phyloP scores from a whole-genome alignment of 2,888 invertebrate species.

The Venusia cambrica region DNA sequence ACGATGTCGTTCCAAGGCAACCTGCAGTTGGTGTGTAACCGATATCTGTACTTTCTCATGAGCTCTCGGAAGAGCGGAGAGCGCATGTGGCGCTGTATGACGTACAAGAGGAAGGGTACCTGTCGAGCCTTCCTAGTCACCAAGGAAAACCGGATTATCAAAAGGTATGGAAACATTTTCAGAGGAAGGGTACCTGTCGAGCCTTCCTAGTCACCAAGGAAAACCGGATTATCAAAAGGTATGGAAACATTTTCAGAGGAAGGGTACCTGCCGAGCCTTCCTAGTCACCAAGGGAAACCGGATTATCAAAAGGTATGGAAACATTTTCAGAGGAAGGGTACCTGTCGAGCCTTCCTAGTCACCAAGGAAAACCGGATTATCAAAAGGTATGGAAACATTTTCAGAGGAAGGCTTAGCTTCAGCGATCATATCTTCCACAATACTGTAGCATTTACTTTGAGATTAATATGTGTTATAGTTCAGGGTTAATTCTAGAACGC shows the following conservation, averaged over 20 bases:
- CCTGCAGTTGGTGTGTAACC: constrained; percentile 60
- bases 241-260: too few relatives aligned
- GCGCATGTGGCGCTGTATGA: constrained; percentile 63
- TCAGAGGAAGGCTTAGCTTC: too few relatives aligned
- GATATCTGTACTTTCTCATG: constrained; percentile 61
- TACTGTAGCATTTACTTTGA: too few relatives aligned
- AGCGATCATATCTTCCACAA: too few relatives aligned
- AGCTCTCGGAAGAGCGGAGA: constrained; percentile 46
- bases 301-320: constrained; percentile 60
- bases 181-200: constrained; percentile 43
- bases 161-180: too few relatives aligned
- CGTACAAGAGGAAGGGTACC: constrained; percentile 43
- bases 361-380: constrained; percentile 57
- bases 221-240: constrained; percentile 61
- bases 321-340: constrained; percentile 31
- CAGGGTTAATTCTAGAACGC: too few relatives aligned
- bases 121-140: constrained; percentile 63
- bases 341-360: constrained; percentile 56
- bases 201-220: constrained; percentile 57
- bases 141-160: constrained; percentile 51
- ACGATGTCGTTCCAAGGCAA: constrained; percentile 63
- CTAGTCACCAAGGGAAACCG: constrained; percentile 55
- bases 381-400: constrained; percentile 60
- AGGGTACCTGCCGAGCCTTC: constrained; percentile 52
- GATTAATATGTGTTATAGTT: too few relatives aligned